Percentiles rank a stretch among this genome's conserved stretches.
These are phyloP conservation scores for Labeo catla DNA, from an alignment of 2,113 vertebrate species.

Conservation along the genomic window DNA sequence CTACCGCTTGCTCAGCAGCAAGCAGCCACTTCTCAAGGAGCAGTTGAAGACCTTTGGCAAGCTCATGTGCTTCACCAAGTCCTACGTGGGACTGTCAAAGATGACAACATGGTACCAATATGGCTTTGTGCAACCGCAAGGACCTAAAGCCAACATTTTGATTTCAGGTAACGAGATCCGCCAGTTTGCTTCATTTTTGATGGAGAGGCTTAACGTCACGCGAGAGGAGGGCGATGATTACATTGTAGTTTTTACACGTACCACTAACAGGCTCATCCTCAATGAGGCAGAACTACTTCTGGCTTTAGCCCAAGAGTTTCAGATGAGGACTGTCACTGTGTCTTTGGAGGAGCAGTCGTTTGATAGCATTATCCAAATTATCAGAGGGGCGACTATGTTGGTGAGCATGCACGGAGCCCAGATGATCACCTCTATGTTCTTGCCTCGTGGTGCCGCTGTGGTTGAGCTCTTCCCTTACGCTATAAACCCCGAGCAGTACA, in stretches of 20 bases:
- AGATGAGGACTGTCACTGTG: slow-evolving; percentile 91
- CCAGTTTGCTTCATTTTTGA: slow-evolving; percentile 85
- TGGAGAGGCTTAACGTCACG: slow-evolving; percentile 85
- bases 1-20: slow-evolving; percentile 90
- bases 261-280: slow-evolving; percentile 89
- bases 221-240: slow-evolving; percentile 80
- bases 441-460: slow-evolving; percentile 88
- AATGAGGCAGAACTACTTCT: slow-evolving; percentile 95
- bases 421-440: slow-evolving; percentile 89
- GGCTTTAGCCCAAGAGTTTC: slow-evolving; percentile 91
- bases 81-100: slow-evolving; percentile 93
- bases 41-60: slow-evolving; percentile 90
- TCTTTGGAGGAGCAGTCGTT: slow-evolving; percentile 92
- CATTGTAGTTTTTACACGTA: slow-evolving; percentile 91
- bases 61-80: slow-evolving; percentile 94
- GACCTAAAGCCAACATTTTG: slow-evolving; percentile 95
- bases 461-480: slow-evolving; percentile 95
- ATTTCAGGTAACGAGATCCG: slow-evolving; percentile 94
- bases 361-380: slow-evolving; percentile 82
- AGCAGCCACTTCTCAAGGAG: slow-evolving; percentile 89
- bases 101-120: slow-evolving; percentile 99
- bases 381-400: slow-evolving; percentile 88
- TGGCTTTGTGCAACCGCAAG: slow-evolving; percentile 95
- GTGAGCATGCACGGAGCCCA: slow-evolving; percentile 98
- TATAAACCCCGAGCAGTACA: slow-evolving; percentile 95